Percentiles rank a stretch among this genome's conserved stretches.
Conservation (phyloP, 2,888 invertebrate species). For the Conistra vaccinii region DNA sequence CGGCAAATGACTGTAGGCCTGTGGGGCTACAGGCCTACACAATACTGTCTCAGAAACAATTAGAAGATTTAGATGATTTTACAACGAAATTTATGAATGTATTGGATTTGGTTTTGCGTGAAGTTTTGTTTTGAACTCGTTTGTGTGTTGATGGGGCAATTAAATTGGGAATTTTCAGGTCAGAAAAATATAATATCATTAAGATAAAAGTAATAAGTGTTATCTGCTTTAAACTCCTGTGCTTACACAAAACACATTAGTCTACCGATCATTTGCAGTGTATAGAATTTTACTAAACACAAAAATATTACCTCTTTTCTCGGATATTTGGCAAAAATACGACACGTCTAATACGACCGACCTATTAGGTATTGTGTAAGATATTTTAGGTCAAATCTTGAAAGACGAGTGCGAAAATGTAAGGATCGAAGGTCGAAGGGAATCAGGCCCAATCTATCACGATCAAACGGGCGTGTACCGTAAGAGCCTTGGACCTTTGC, state of each 20-base stretch:
- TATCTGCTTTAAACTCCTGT: neutral
- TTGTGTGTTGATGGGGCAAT: slow-evolving; percentile 19
- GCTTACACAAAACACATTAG: neutral
- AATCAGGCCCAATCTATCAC: slow-evolving; percentile 60
- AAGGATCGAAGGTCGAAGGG: slow-evolving; percentile 47
- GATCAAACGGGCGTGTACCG: slow-evolving; percentile 54
- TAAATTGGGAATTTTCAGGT: neutral
- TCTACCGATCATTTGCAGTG: neutral
- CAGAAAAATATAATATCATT: neutral
- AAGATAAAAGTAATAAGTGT: neutral
- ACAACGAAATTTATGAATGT: slow-evolving; percentile 62
- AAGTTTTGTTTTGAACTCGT: slow-evolving; percentile 53
- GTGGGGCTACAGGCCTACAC: slow-evolving; percentile 51
- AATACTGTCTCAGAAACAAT: slow-evolving; percentile 79
- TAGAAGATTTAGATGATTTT: slow-evolving; percentile 80
- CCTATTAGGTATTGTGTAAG: neutral
- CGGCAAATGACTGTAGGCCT: slow-evolving; percentile 66
- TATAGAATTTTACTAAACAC: neutral
- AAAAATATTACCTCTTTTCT: neutral
- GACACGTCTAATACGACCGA: neutral
- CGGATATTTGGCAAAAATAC: neutral
- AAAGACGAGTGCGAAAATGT: slow-evolving; percentile 45
- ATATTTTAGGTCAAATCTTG: slow-evolving; percentile 44
- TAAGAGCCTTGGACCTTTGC: slow-evolving; percentile 48
- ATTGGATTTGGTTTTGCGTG: slow-evolving; percentile 54